Evolutionary conservation across 2,797 vertebrate genomes (phyloP).

Genomic region (Tokudaia muenninki): DNA sequence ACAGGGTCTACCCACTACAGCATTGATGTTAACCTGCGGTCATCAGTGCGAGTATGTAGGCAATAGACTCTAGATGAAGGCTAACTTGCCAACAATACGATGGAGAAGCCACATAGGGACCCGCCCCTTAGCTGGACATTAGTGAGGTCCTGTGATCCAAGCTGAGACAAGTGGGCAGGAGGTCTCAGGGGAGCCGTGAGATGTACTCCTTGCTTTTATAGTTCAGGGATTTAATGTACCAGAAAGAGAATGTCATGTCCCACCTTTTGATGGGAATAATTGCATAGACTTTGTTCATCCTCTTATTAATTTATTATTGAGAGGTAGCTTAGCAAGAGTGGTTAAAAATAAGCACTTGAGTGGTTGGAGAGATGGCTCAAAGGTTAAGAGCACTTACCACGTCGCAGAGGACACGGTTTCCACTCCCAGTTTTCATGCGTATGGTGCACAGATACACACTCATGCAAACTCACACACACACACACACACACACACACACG

Average conservation of each 20-base stretch:
- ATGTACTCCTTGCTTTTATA: neutral
- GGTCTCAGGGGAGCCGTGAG: neutral
- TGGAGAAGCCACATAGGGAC: neutral
- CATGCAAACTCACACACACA: neutral
- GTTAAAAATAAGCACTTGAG: constrained; percentile 13
- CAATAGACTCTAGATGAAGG: neutral
- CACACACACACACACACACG: neutral
- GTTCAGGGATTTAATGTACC: neutral
- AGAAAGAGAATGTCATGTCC: neutral
- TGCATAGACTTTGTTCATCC: neutral
- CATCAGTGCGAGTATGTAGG: neutral
- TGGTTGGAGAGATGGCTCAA: neutral
- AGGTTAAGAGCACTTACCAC: constrained; percentile 8
- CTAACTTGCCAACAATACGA: neutral
- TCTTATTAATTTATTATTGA: constrained; percentile 23
- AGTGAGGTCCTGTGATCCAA: neutral
- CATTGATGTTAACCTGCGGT: neutral
- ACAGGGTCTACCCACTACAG: neutral
- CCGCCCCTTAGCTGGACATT: neutral
- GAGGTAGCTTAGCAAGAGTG: neutral
- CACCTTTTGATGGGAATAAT: neutral
- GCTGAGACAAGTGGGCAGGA: neutral
- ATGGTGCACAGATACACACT: neutral
- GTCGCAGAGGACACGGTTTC: neutral
- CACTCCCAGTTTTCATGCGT: neutral